Percentiles rank a stretch among this genome's conserved stretches.
Conservation (phyloP, 2,888 invertebrate species). For the Noctua janthina region DNA sequence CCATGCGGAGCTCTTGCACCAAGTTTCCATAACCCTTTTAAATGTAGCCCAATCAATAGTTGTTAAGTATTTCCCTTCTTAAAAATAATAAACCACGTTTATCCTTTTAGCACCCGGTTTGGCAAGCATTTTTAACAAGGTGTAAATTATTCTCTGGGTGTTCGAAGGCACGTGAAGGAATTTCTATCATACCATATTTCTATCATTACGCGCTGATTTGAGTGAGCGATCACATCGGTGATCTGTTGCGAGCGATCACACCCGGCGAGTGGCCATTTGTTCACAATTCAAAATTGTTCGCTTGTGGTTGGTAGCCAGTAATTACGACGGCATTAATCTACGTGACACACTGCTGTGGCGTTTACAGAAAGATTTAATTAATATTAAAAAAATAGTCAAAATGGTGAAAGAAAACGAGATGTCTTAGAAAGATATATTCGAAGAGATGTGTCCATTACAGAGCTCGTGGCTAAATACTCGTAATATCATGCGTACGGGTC, state of each 20-base stretch:
- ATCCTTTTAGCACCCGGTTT: no score
- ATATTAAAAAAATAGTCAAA: no score
- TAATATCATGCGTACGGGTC: no score
- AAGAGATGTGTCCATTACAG: not conserved
- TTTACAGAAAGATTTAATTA: not conserved
- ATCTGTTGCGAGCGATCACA: not conserved
- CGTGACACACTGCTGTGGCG: constrained; percentile 40
- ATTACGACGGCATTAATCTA: constrained; percentile 64
- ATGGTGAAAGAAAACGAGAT: not conserved
- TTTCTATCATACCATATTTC: no score
- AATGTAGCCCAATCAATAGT: no score
- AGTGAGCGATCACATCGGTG: constrained; percentile 43
- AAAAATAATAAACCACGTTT: no score
- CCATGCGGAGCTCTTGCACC: no score
- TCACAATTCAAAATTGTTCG: constrained; percentile 66
- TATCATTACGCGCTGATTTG: constrained; percentile 12
- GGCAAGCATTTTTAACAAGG: not conserved
- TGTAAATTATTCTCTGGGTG: not conserved
- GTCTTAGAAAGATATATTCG: not conserved
- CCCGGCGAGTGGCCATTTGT: constrained; percentile 51
- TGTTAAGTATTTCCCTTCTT: no score
- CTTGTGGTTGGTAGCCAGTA: constrained; percentile 64
- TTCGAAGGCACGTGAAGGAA: not conserved
- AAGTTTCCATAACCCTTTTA: no score
- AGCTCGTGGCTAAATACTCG: no score